phyloP scores from a whole-genome alignment of 1,140 invertebrate genomes.

The Chelonus insularis region DNA sequence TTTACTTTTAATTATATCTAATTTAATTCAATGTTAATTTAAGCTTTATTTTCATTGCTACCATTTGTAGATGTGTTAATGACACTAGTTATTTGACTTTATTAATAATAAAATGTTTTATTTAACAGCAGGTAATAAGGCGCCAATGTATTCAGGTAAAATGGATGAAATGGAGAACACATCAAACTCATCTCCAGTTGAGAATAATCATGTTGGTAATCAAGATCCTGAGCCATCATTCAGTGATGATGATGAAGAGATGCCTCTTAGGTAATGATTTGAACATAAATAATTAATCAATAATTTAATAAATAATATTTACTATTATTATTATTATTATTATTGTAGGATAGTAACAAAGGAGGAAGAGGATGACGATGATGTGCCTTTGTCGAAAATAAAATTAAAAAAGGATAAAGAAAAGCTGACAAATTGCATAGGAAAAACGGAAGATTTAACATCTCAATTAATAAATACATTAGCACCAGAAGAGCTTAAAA shows the following conservation, averaged over 20 bases:
- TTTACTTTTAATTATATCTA: no score
- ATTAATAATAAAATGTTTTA: no score
- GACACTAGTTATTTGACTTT: no score
- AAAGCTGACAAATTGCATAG: conserved; percentile 39
- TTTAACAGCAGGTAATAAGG: conserved; percentile 52
- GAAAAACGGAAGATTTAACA: conserved; percentile 60
- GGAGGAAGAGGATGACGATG: conserved; percentile 87
- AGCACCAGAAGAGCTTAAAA: conserved; percentile 67
- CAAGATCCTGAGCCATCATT: conserved; percentile 71
- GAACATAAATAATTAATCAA: conserved; percentile 9
- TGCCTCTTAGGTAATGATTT: conserved; percentile 49
- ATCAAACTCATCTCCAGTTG: conserved; percentile 36
- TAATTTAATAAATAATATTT: background rate
- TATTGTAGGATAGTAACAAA: conserved; percentile 49
- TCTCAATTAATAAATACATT: conserved; percentile 56
- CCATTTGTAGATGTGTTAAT: no score
- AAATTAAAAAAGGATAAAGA: conserved; percentile 55
- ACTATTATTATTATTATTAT: no score
- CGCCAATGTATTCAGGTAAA: conserved; percentile 59
- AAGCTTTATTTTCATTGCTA: no score
- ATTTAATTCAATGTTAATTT: no score
- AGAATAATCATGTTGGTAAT: conserved; percentile 61
- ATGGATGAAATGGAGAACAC: conserved; percentile 56
- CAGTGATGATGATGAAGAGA: conserved; percentile 79
- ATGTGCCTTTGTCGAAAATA: conserved; percentile 76